Base-by-base conservation (phyloP, 2,888 invertebrate genomes). In the Pharmacophagus antenor region DNA sequence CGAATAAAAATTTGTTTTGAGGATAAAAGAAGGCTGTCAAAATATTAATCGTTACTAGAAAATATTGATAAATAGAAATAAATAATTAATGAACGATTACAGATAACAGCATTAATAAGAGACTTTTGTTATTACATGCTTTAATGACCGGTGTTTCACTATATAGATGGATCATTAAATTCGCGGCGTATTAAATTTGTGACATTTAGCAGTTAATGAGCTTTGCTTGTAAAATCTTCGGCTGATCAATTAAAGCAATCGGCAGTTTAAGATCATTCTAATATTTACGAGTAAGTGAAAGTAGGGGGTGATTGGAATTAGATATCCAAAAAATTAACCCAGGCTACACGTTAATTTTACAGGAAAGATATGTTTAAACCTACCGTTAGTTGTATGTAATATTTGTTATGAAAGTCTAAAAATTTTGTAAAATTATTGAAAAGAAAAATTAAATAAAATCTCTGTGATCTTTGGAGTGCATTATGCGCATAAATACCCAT, bases 201-300 rank as follows among this genome's bases (percentile, higher is more conserved):
- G 42, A 73, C 69, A 65, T 65, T 69, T 68, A 72, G 73, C 74
- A 75, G 72, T 71, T 69, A 70, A 70, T 74, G 67, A 71, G 72
- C 70, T 72, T 77, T 84, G 58, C 44, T 37, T 46, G 47, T 56
- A 51, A 79, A 74, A 76, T 76, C 76, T 84, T 82, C 82, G 73
- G 61, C 42, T 70, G 71, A 82, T 85, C n/a, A n/a, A n/a, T 85
- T 86, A 86, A 84, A 81, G 76, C 75, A 70, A 72, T 75, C 74
- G 85, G 86, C 87, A 70, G 79, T 81, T 89, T 86, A 88, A 89
- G 88, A 81, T 88, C 85, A 86, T 84, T 88, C 85, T 87, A 88
- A 87, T 88, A 85, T 87, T 85, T 87, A 82, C 80, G 31, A 15
- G 3, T 12, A 31, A 2, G 10, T 31, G 15, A 31, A 15, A 31